phyloP scores from a whole-genome alignment of 2,797 vertebrate species.

The Schizopygopsis malacanthus region DNA sequence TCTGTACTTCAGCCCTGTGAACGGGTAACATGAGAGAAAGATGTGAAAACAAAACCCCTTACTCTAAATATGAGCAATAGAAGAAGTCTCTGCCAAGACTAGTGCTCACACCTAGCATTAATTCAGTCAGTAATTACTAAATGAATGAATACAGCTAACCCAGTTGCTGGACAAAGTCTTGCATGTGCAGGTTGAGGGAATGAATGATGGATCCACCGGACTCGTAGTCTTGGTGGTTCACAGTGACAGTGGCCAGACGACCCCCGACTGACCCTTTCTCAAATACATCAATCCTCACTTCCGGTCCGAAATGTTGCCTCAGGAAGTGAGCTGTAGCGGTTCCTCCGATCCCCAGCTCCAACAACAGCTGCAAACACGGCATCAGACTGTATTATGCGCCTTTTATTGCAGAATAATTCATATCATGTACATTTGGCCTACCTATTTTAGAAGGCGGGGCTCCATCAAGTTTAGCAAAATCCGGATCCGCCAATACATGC shows the following conservation, averaged over 20 bases:
- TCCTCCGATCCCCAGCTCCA: constrained; percentile 93
- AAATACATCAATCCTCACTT: constrained; percentile 92
- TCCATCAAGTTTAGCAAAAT: constrained; percentile 71
- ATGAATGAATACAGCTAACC: constrained; percentile 77
- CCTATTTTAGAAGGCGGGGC: constrained; percentile 81
- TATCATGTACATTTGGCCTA: constrained; percentile 44
- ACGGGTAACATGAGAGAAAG: background rate
- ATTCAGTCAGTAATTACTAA: background rate
- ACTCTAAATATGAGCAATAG: background rate
- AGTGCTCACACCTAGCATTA: background rate
- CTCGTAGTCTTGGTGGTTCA: constrained; percentile 94
- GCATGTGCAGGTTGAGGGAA: constrained; percentile 95
- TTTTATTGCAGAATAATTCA: background rate
- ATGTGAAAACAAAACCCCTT: background rate
- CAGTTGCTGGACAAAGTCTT: constrained; percentile 94
- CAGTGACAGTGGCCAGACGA: constrained; percentile 90
- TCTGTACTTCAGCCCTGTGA: constrained; percentile 90
- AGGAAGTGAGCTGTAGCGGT: constrained; percentile 91
- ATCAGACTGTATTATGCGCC: too few relatives aligned
- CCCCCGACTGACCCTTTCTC: constrained; percentile 89
- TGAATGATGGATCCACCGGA: constrained; percentile 93
- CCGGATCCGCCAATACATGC: constrained; percentile 63
- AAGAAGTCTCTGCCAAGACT: background rate
- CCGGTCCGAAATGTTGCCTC: constrained; percentile 94
- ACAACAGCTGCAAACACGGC: constrained; percentile 83